Conservation (phyloP, 2,113 vertebrate genomes). For the Corythoichthys haematopterus region DNA sequence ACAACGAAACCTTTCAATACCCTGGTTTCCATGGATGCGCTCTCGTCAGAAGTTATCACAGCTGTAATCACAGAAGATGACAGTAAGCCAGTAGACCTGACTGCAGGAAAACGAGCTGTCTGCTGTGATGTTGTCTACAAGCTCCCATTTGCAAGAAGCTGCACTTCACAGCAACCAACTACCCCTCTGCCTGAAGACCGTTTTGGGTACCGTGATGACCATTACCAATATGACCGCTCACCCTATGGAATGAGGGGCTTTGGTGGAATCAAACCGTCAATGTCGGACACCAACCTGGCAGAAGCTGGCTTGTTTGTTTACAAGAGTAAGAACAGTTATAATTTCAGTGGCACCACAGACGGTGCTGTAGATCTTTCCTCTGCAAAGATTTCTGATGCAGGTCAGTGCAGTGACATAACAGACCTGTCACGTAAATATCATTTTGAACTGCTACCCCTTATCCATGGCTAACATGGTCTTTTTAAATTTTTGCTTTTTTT, state of each 20-base stretch:
- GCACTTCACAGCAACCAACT: slow-evolving; percentile 81
- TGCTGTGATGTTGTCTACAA: slow-evolving; percentile 96
- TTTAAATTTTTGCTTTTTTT: slow-evolving; percentile 38
- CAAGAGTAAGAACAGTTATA: slow-evolving; percentile 95
- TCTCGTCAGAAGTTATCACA: slow-evolving; percentile 78
- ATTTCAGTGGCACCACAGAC: slow-evolving; percentile 85
- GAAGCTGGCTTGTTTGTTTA: slow-evolving; percentile 93
- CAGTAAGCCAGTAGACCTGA: slow-evolving; percentile 93
- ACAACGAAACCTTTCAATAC: slow-evolving; percentile 87
- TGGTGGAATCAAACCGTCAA: slow-evolving; percentile 92
- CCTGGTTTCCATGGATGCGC: slow-evolving; percentile 81
- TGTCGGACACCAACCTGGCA: slow-evolving; percentile 96
- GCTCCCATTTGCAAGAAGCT: slow-evolving; percentile 90
- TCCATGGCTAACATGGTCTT: slow-evolving; percentile 60
- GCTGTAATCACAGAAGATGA: slow-evolving; percentile 86
- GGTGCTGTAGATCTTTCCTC: slow-evolving; percentile 97
- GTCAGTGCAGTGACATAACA: slow-evolving; percentile 88
- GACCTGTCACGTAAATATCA: slow-evolving; percentile 85
- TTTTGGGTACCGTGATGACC: slow-evolving; percentile 95
- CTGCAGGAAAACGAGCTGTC: slow-evolving; percentile 86
- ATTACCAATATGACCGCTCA: slow-evolving; percentile 88
- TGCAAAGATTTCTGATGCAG: slow-evolving; percentile 86
- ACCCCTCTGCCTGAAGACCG: slow-evolving; percentile 91
- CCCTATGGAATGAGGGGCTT: slow-evolving; percentile 81
- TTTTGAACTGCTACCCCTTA: slow-evolving; percentile 79